Conservation (phyloP, 1,140 invertebrate species). For the Tetraneura akinire region DNA sequence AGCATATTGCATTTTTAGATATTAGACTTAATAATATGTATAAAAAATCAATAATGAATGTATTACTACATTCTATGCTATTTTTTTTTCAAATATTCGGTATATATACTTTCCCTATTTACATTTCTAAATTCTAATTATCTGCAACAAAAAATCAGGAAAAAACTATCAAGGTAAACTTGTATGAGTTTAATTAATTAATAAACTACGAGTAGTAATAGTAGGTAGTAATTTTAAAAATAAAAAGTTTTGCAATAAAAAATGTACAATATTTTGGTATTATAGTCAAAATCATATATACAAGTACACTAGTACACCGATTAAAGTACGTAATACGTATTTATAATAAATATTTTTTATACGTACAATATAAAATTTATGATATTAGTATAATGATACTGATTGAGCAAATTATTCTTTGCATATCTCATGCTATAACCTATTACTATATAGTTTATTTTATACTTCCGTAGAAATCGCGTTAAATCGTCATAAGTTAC, state of each 20-base stretch:
- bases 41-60: too few relatives aligned
- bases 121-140: too few relatives aligned
- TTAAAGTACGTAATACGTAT: not conserved
- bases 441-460: not conserved
- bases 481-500: not conserved
- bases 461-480: slow-evolving; percentile 37
- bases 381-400: slow-evolving; percentile 7
- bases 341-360: not conserved
- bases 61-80: too few relatives aligned
- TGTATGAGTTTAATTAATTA: not conserved
- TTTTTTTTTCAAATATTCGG: too few relatives aligned
- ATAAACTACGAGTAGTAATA: too few relatives aligned
- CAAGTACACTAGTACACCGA: too few relatives aligned
- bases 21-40: too few relatives aligned
- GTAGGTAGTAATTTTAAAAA: too few relatives aligned
- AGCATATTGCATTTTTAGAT: too few relatives aligned
- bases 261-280: too few relatives aligned
- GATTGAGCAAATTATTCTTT: not conserved
- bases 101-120: too few relatives aligned
- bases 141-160: not conserved
- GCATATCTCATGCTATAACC: not conserved
- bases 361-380: not conserved
- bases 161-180: slow-evolving; percentile 2
- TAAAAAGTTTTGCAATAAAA: not conserved
- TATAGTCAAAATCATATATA: too few relatives aligned